These are phyloP conservation scores for Cybosia mesomella DNA, from an alignment of 2,888 invertebrate genomes.

Conservation along the genomic window DNA sequence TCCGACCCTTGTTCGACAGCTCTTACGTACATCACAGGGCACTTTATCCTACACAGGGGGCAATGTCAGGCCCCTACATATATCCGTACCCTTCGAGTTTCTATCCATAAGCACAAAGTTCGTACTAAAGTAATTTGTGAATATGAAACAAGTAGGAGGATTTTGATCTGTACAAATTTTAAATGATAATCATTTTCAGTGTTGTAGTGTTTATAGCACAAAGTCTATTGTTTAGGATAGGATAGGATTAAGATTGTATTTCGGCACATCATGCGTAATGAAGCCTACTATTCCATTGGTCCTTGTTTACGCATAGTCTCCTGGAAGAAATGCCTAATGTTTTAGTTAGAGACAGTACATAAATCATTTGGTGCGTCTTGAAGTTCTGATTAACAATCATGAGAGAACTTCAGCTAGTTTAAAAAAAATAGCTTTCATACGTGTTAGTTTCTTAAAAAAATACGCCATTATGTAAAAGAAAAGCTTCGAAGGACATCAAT, in stretches of 20 bases:
- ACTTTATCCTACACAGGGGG: neutral
- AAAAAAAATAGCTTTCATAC: neutral
- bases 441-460: neutral
- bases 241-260: neutral
- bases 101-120: neutral
- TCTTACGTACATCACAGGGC: neutral
- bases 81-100: neutral
- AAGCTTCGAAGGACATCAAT: neutral
- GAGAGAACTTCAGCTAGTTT: neutral
- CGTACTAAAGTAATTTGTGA: neutral
- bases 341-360: neutral
- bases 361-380: neutral
- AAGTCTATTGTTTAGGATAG: neutral
- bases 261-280: neutral
- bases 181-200: neutral
- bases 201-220: neutral
- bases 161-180: neutral
- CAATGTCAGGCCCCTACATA: neutral
- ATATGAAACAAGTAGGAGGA: neutral
- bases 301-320: neutral
- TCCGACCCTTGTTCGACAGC: constrained; percentile 1
- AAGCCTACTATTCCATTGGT: neutral
- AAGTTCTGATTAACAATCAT: neutral
- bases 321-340: neutral
- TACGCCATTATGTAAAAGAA: no score